Evolutionary conservation across 1,140 invertebrate species (phyloP).

Genomic region (Phocides pigmalion): DNA sequence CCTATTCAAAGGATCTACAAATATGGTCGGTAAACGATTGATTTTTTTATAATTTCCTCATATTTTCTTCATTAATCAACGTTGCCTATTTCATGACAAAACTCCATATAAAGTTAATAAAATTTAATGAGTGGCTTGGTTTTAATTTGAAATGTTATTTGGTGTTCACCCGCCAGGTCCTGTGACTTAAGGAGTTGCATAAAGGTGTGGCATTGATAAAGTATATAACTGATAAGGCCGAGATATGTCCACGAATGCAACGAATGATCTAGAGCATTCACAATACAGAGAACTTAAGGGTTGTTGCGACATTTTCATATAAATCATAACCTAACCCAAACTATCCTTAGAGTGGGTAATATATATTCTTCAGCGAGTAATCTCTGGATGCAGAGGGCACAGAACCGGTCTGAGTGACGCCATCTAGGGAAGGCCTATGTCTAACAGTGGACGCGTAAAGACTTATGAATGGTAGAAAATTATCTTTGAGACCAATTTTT

Average conservation of each 20-base stretch:
- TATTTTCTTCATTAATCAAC: not conserved
- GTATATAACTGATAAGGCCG: constrained; percentile 4
- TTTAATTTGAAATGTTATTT: constrained; percentile 4
- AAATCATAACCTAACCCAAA: too few species aligned
- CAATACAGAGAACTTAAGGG: not conserved
- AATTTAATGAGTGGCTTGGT: not conserved
- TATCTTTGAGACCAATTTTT: too few species aligned
- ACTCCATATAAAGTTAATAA: constrained; percentile 1
- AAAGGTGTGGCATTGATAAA: constrained; percentile 5
- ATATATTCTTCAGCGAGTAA: too few species aligned
- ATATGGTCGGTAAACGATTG: not conserved
- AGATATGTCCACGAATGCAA: constrained; percentile 9
- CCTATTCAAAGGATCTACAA: not conserved
- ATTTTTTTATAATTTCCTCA: constrained; percentile 11
- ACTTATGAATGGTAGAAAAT: too few species aligned
- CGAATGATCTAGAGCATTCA: not conserved
- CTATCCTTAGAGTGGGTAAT: too few species aligned
- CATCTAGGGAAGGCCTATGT: too few species aligned
- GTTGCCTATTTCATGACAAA: constrained; percentile 10
- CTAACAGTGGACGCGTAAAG: too few species aligned
- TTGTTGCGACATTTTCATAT: too few species aligned
- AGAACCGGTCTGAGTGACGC: too few species aligned
- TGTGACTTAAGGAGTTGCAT: not conserved
- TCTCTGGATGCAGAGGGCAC: too few species aligned
- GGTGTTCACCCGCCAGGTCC: not conserved